Evolutionary conservation across 2,888 invertebrate species (phyloP), one percentile per base, ranked within the genome.

Genomic region (Thera britannica): DNA sequence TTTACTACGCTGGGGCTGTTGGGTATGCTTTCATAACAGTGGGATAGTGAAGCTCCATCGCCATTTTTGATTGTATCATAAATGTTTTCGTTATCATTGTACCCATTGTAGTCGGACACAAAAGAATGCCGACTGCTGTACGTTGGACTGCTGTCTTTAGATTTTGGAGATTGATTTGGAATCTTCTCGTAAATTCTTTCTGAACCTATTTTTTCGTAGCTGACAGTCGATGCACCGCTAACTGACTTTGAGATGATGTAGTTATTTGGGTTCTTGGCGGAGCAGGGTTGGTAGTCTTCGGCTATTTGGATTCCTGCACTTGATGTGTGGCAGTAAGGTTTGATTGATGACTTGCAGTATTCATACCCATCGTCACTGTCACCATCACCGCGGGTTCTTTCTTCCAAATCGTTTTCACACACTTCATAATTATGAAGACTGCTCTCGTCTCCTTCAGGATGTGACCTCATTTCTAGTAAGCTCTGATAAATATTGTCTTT

Each of bases 41-140:
- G 94, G 0, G 95, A 95, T 34, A 94, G 79, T 0, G 94, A 94
- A 1, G 82, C 83, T 0, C 85, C 90, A 64, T 95, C 95, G 1
- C 86, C 84, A 56, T 94, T 94, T 77, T 95, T 95, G 69, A 95
- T 95, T 0, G 95, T 95, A 71, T 95, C 95, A 75, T 95, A 95
- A 72, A 95, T 95, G 75, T 95, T 95, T 73, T 95, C 95, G 34
- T 88, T 92, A 48, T 93, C 93, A 72, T 90, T 93, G 75, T 93
- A 93, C 1, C 84, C 85, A 0, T 85, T 86, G 73, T 90, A 92
- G 67, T 93, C 93, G 0, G 90, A 90, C 48, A 87, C 83, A 66
- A 88, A 86, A 0, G 92, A 93, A 79, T 92, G 87, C 44, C 92
- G 83, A 67, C 86, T 88, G 73, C 89, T 90, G 75, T 87, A 87